phyloP scores from a whole-genome alignment of 2,797 vertebrate genomes.

The Gymnoscopelus microlampas region DNA sequence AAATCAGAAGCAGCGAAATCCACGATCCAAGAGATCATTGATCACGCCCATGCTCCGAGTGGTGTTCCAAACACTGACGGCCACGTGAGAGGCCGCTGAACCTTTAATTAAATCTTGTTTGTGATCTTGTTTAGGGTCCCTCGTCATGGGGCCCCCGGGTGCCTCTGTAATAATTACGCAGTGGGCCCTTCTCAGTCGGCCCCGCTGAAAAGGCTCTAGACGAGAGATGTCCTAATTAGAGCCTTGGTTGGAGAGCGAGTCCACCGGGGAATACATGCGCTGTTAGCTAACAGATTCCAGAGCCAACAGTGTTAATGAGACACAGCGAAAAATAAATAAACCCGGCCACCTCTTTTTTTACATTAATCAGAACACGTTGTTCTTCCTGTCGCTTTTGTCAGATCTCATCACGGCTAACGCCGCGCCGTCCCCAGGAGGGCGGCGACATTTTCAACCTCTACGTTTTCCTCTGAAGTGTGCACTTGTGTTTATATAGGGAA shows the following conservation, averaged over 20 bases:
- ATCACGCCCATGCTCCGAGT: neutral
- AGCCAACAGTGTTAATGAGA: slow-evolving; percentile 73
- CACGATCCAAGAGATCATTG: neutral
- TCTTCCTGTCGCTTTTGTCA: slow-evolving; percentile 47
- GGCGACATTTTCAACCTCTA: slow-evolving; percentile 34
- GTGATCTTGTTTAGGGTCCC: slow-evolving; percentile 49
- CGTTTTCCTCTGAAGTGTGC: slow-evolving; percentile 2
- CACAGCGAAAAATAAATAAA: slow-evolving; percentile 10
- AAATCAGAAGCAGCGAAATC: neutral
- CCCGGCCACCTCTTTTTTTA: slow-evolving; percentile 10
- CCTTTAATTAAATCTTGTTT: slow-evolving; percentile 64
- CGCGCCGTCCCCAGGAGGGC: slow-evolving; percentile 19
- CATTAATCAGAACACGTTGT: slow-evolving; percentile 69
- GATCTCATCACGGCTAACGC: slow-evolving; percentile 32
- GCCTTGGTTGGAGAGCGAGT: slow-evolving; percentile 49
- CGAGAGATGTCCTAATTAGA: slow-evolving; percentile 74
- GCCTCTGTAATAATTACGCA: slow-evolving; percentile 66
- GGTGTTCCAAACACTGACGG: slow-evolving; percentile 3
- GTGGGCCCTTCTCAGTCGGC: slow-evolving; percentile 48
- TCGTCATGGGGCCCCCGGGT: slow-evolving; percentile 9
- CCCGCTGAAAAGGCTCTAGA: slow-evolving; percentile 48
- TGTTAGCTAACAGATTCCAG: slow-evolving; percentile 59
- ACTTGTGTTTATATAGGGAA: slow-evolving; percentile 6
- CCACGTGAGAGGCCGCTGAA: slow-evolving; percentile 36
- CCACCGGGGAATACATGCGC: slow-evolving; percentile 54